A percentile compares a stretch with the other conserved stretches of the same genome.
Evolutionary conservation across 2,113 vertebrate species (phyloP).

Genomic region (Laticauda laticaudata): DNA sequence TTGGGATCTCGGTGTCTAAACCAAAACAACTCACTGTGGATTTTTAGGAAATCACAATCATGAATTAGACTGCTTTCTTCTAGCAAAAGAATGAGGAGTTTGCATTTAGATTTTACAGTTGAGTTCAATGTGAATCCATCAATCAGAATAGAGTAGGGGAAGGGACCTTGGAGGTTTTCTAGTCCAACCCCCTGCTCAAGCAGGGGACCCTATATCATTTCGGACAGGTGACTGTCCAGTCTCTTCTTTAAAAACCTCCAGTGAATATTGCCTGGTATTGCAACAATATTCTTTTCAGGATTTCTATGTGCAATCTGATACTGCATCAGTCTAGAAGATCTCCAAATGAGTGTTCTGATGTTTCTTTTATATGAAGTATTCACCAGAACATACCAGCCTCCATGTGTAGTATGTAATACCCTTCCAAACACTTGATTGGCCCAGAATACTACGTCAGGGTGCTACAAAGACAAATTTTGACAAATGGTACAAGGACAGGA

Average conservation of each 20-base stretch:
- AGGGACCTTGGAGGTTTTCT: too few relatives aligned
- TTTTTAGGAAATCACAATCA: neutral
- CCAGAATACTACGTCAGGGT: neutral
- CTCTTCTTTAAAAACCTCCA: too few relatives aligned
- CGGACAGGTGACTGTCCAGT: too few relatives aligned
- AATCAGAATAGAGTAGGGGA: too few relatives aligned
- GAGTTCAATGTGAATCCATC: neutral
- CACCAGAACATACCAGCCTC: neutral
- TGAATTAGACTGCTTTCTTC: neutral
- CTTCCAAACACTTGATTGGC: neutral
- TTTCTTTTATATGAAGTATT: neutral
- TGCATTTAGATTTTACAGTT: neutral
- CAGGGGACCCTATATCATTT: too few relatives aligned
- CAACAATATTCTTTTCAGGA: neutral
- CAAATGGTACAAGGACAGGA: neutral
- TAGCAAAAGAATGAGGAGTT: neutral
- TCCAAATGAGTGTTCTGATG: neutral
- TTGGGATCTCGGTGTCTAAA: neutral
- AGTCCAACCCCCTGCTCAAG: too few relatives aligned
- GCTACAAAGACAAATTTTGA: neutral
- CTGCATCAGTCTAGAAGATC: neutral
- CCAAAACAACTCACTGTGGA: neutral
- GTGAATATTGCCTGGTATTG: neutral
- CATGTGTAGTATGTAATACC: neutral
- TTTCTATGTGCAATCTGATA: neutral